phyloP scores from a whole-genome alignment of 2,113 vertebrate species.

The Tragelaphus imberbis region DNA sequence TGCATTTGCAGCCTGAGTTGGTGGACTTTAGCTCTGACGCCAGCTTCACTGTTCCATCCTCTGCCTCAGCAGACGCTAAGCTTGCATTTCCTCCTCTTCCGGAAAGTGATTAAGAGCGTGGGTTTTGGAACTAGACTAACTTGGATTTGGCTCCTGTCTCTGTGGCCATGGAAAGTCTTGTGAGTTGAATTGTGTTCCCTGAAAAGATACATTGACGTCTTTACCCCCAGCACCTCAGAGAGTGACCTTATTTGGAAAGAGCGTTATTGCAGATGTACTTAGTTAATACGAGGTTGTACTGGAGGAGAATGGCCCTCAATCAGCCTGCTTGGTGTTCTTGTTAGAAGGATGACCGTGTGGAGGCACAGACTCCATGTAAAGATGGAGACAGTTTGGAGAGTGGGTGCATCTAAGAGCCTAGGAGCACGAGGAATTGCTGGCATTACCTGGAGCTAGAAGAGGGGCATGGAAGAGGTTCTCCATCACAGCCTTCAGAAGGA shows the following conservation, averaged over 20 bases:
- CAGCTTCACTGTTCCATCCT: not conserved
- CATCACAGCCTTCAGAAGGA: not conserved
- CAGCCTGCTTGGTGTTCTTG: not conserved
- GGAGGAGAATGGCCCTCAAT: not conserved
- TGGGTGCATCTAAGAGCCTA: not conserved
- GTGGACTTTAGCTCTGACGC: not conserved
- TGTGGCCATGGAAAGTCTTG: not conserved
- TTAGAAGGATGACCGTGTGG: not conserved
- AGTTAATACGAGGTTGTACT: not conserved
- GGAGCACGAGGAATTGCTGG: not conserved
- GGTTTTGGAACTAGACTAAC: not conserved
- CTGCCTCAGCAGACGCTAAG: not conserved
- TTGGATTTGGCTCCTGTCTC: not conserved
- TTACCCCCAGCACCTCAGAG: not conserved
- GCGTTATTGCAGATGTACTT: not conserved
- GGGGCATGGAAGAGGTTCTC: not conserved
- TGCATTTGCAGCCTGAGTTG: not conserved
- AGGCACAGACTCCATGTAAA: not conserved
- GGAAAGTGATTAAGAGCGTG: slow-evolving; percentile 25
- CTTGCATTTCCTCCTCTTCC: not conserved
- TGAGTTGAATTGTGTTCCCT: not conserved
- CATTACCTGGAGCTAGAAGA: not conserved
- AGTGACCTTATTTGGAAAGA: not conserved
- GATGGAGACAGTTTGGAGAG: not conserved
- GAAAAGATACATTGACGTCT: not conserved